These are phyloP conservation scores for Balearica regulorum DNA, from an alignment of 2,797 vertebrate genomes.

Conservation along the genomic window DNA sequence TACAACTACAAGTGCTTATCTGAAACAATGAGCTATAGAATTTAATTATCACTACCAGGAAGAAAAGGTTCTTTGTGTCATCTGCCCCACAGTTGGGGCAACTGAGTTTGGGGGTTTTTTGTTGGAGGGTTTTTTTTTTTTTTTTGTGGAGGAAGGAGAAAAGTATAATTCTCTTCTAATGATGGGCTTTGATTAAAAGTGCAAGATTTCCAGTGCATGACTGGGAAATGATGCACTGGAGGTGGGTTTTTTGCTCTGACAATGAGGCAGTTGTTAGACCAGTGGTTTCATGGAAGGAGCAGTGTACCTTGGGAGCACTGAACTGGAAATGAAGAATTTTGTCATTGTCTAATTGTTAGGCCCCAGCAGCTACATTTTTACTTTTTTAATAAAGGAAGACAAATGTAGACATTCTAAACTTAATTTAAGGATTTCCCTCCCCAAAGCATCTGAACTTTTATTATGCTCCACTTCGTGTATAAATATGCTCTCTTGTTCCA, in stretches of 20 bases:
- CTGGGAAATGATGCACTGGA: not conserved
- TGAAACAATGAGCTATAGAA: conserved; percentile 29
- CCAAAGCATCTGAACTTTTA: not conserved
- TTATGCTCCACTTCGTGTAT: not conserved
- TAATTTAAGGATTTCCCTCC: not conserved
- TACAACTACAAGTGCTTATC: not conserved
- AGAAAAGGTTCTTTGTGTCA: not conserved
- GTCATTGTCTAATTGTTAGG: not conserved
- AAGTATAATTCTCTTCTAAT: not conserved
- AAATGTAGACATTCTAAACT: not conserved
- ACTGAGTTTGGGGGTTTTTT: not conserved
- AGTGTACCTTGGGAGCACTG: not conserved
- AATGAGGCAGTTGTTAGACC: not conserved
- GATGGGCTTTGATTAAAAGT: not conserved
- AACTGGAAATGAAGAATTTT: not conserved
- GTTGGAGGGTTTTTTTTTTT: not conserved
- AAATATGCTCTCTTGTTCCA: not conserved
- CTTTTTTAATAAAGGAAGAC: not conserved
- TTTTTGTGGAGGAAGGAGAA: not conserved
- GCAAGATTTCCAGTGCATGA: not conserved
- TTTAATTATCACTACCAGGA: conserved; percentile 4
- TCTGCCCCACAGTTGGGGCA: not conserved
- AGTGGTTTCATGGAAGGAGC: not conserved
- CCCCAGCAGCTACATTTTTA: not conserved
- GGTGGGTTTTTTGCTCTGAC: not conserved